Evolutionary conservation across 2,888 invertebrate species (phyloP).

Genomic region (Eupithecia insigniata): DNA sequence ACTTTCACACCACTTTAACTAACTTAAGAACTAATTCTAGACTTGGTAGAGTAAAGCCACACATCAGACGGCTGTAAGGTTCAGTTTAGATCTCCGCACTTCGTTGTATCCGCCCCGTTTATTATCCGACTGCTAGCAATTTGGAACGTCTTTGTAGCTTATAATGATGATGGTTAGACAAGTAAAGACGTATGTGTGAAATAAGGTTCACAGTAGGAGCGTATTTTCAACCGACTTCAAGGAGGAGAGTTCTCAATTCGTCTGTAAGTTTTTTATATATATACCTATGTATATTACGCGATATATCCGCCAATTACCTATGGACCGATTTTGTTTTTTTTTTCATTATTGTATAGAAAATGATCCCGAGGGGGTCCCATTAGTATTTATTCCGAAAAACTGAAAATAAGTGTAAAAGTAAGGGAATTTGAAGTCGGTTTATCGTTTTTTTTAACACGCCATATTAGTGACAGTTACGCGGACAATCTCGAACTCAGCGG

Average conservation of each 20-base stretch:
- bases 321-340: too few species aligned
- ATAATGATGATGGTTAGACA: constrained; percentile 7
- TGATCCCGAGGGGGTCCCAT: too few species aligned
- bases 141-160: constrained; percentile 51
- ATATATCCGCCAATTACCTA: too few species aligned
- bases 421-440: too few species aligned
- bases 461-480: neutral
- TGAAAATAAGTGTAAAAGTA: too few species aligned
- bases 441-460: too few species aligned
- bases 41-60: constrained; percentile 32
- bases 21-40: neutral
- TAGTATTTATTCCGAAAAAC: too few species aligned
- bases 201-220: neutral
- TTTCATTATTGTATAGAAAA: too few species aligned
- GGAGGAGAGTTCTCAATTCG: too few species aligned
- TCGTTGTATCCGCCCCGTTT: constrained; percentile 63
- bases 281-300: too few species aligned
- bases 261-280: too few species aligned
- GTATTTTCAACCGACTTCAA: too few species aligned
- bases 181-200: neutral
- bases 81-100: constrained; percentile 61
- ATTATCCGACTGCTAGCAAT: constrained; percentile 67
- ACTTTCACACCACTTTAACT: neutral
- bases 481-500: neutral
- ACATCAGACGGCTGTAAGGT: constrained; percentile 52